phyloP scores from a whole-genome alignment of 2,888 invertebrate species.

The Leucania comma region DNA sequence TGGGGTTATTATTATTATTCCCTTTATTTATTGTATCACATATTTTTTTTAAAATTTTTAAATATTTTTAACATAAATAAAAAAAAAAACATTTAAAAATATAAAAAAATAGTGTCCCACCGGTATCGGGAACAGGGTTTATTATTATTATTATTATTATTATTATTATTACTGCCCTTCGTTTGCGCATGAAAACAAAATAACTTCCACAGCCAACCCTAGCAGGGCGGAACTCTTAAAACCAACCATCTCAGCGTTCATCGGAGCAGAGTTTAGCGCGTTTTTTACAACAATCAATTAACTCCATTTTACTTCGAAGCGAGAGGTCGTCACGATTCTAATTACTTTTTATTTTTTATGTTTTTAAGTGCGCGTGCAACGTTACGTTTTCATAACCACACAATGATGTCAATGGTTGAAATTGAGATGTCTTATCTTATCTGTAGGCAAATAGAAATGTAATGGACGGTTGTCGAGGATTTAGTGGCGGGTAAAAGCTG shows the following conservation, averaged over 20 bases:
- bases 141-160: too few species aligned
- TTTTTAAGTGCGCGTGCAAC: slow-evolving; percentile 61
- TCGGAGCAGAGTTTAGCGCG: slow-evolving; percentile 56
- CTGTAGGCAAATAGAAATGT: slow-evolving; percentile 44
- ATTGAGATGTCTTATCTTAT: slow-evolving; percentile 61
- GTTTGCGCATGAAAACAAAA: slow-evolving; percentile 38
- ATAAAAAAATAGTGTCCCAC: too few species aligned
- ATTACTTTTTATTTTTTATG: slow-evolving; percentile 70
- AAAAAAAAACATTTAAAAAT: too few species aligned
- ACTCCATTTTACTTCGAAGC: slow-evolving; percentile 69
- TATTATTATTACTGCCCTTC: too few species aligned
- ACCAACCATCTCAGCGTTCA: slow-evolving; percentile 46
- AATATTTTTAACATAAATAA: too few species aligned
- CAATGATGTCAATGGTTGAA: slow-evolving; percentile 59
- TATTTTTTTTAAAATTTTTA: too few species aligned
- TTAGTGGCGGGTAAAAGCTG: slow-evolving; percentile 29
- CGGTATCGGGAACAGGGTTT: too few species aligned
- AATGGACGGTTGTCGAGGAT: slow-evolving; percentile 28
- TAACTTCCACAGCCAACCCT: slow-evolving; percentile 13
- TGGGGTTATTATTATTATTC: too few species aligned
- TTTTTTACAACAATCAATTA: slow-evolving; percentile 78
- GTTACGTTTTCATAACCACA: slow-evolving; percentile 59
- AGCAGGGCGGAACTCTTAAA: slow-evolving; percentile 49
- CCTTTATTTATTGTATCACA: too few species aligned
- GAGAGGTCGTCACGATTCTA: slow-evolving; percentile 76